These are phyloP conservation scores for Drosophila elegans DNA, from an alignment of 1,140 invertebrate genomes.

Conservation along the genomic window DNA sequence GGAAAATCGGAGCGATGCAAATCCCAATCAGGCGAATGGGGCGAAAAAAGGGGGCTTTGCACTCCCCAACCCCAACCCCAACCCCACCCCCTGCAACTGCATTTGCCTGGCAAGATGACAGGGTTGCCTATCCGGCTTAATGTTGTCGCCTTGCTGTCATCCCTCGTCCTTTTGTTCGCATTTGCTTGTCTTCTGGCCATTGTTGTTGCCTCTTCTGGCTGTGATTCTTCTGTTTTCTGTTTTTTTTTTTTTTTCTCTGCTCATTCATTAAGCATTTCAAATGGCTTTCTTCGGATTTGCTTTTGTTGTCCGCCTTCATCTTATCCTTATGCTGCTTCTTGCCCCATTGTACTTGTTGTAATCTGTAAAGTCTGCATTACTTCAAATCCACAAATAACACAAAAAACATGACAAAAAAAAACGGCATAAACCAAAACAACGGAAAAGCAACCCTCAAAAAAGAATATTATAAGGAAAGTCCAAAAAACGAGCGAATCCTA, in stretches of 20 bases:
- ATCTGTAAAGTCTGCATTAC: constrained; percentile 80
- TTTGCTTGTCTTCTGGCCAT: constrained; percentile 20
- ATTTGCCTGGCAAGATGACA: constrained; percentile 22
- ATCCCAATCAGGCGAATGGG: constrained; percentile 22
- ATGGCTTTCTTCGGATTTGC: constrained; percentile 41
- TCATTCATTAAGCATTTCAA: constrained; percentile 54
- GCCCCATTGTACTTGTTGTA: constrained; percentile 55
- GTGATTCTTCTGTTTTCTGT: constrained; percentile 1
- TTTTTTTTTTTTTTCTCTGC: constrained; percentile 12
- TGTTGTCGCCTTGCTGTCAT: constrained; percentile 24
- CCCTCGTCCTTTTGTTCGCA: constrained; percentile 19
- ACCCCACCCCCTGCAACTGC: constrained; percentile 1
- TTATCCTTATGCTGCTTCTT: constrained; percentile 15
- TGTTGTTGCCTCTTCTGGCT: constrained; percentile 15
- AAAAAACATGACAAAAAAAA: constrained; percentile 34
- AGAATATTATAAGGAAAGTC: constrained; percentile 29
- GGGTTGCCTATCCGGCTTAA: constrained; percentile 35
- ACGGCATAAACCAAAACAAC: constrained; percentile 19
- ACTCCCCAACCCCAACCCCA: not conserved
- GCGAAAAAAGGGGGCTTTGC: not conserved
- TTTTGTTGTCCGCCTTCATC: constrained; percentile 29
- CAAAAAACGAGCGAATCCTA: constrained; percentile 36
- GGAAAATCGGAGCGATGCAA: constrained; percentile 23
- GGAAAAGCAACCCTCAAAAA: constrained; percentile 43
- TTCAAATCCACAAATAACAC: constrained; percentile 64